Base-by-base conservation (phyloP, 2,888 invertebrate genomes). In the Panopea generosa region DNA sequence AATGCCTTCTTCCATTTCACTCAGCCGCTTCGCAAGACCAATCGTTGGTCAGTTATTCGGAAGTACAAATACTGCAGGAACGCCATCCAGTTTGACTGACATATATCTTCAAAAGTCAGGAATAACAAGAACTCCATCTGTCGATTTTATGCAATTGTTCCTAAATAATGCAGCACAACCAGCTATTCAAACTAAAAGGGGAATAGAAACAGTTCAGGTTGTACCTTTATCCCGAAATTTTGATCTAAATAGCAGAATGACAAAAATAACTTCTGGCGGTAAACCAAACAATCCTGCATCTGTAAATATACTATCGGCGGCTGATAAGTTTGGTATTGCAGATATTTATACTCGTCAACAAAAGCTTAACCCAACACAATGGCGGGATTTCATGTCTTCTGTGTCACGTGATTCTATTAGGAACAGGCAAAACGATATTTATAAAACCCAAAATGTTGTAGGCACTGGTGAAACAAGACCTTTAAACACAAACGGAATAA, bases 91-190 rank as follows among this genome's bases (percentile, higher is more conserved):
- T 7, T 4, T 33, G 33, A 11, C 4, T 11, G 33, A 11, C 6
- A 33, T 7, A 33, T 33, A 33, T 33, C 11, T 33, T 33, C 33
- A 33, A 33, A 4, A 33, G 4, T 49, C 73, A 62, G 43, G 20
- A n/a, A 2, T n/a, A 27, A 61, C 40, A 0, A 40, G 47, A 11
- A 66, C 68, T 16, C 77, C 77, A 0, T 49, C 68, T 4, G 63
- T 72, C 2, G 77, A 77, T 60, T 77, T 77, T 26, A 77, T 77
- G 73, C 55, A 68, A n/a, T 43, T 56, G 1, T 77, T 77, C 26
- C 22, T 77, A 22, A 71, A 68, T 22, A 55, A 55, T 66, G 43
- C 43, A 24, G 65, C 33, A 33, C 33, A 33, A 33, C 33, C 33
- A 33, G 4, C 33, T 7, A 33, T 7, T 7, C 4, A 4, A 33